Base-by-base conservation (phyloP, 2,113 vertebrate species). In the Corythoichthys intestinalis region DNA sequence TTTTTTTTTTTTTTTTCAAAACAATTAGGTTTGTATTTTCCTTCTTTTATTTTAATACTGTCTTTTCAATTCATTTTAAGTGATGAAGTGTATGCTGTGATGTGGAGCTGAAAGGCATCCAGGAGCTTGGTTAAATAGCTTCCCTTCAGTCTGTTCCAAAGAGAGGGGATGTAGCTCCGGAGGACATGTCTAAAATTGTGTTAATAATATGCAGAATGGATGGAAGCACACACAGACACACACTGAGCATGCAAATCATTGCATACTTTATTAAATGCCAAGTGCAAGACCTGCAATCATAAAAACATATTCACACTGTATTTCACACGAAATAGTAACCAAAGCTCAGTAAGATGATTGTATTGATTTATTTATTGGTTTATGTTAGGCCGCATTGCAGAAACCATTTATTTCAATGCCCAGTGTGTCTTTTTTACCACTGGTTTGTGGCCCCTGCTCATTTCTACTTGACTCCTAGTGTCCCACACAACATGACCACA, bases 51-150 rank as follows among this genome's bases (percentile, higher is more conserved):
- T 28, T 28, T 28, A 28, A 28, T 28, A 28, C 20, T 28, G 20
- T 28, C 20, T 28, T 28, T 28, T 28, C 20, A 28, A 28, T 68
- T 83, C 69, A 83, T 83, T 80, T 77, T 65, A 69, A 52, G 69
- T 66, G 70, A 70, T 70, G 12, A 78, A 78, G 57, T 66, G 69
- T 78, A 70, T 74, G 48, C 75, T 58, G 54, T 20, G 57, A 61
- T 48, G 10, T 2, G n/a, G 54, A 37, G 65, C 70, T 74, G 83
- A 82, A 62, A 62, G 62, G 39, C 71, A 68, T 81, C 81, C 79
- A 81, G 17, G 66, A 62, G 41, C 59, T 78, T 70, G 65, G 62
- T 63, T 77, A 67, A 77, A 81, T 57, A 38, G 68, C 67, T 76
- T 53, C 1, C 20, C 66, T 69, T 70, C 46, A 56, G 59, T 79